These are phyloP conservation scores for Mesorhabditis spiculigera DNA, from an alignment of 2,888 invertebrate genomes.

Conservation along the genomic window DNA sequence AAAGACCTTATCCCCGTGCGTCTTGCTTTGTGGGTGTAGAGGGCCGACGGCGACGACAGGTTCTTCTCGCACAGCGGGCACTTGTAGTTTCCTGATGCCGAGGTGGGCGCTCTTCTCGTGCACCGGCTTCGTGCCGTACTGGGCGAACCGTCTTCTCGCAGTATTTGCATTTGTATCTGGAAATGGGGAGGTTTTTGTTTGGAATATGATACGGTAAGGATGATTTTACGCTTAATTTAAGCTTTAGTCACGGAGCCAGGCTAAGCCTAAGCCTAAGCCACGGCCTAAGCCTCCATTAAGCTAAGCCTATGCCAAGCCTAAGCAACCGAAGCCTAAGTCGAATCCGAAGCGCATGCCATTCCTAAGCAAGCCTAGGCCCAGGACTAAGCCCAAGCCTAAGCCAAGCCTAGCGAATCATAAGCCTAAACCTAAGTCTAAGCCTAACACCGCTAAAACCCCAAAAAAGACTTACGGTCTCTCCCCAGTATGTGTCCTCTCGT, in stretches of 20 bases:
- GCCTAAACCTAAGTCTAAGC: not conserved
- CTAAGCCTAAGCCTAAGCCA: too few relatives aligned
- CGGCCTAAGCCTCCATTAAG: too few relatives aligned
- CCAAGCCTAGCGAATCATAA: too few relatives aligned
- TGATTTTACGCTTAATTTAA: too few relatives aligned
- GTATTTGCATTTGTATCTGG: conserved; percentile 54
- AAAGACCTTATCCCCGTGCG: conserved; percentile 56
- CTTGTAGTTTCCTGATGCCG: conserved; percentile 56
- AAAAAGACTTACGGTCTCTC: conserved; percentile 50
- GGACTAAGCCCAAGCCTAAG: too few relatives aligned
- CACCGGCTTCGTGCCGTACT: conserved; percentile 58
- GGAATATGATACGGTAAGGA: not conserved
- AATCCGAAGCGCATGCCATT: too few relatives aligned
- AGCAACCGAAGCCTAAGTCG: too few relatives aligned
- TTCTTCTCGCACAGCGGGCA: conserved; percentile 56
- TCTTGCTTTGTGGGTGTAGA: conserved; percentile 59
- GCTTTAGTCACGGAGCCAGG: too few relatives aligned
- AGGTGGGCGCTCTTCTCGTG: conserved; percentile 58
- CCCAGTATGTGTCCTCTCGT: conserved; percentile 58
- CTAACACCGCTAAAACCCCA: too few relatives aligned
- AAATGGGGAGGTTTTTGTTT: conserved; percentile 8
- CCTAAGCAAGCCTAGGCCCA: too few relatives aligned
- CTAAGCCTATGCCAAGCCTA: too few relatives aligned
- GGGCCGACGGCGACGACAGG: conserved; percentile 57
- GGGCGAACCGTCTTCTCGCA: conserved; percentile 58